Evolutionary conservation across 2,888 invertebrate genomes (phyloP), one percentile per base, ranked within the genome.

Genomic region (Torymus auratus): DNA sequence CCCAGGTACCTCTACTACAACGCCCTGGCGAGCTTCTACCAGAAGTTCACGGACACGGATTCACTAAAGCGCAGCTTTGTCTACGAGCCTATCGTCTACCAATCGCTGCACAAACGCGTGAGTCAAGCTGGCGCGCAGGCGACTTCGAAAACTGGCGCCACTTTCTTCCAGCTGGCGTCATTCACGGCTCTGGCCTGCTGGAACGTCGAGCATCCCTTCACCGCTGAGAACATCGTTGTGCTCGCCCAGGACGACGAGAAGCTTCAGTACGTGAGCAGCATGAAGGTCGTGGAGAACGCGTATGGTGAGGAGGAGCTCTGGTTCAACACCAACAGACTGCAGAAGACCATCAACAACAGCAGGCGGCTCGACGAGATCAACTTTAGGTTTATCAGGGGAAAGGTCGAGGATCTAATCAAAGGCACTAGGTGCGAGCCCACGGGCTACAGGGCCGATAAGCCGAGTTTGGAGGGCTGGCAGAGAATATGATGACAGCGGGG

Each of bases 111-210:
- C 69, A 88, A 88, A 73, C 88, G 90, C 41, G 84, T 84, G n/a
- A 91, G 90, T 80, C 90, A 90, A 79, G 90, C 91, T 13, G 91
- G 91, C 50, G 89, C 86, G n/a, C 90, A 91, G 75, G 91, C 91
- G 15, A 90, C 86, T 61, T 91, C 91, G 2, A 86, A 84, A 61
- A 85, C 86, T 14, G 91, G 91, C 13, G 87, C 90, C 62, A 85
- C 91, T 83, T 92, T 91, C 85, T 91, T 91, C 86, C 91, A 91
- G 79, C 88, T 91, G 58, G 90, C 89, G 73, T 86, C 89, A 80
- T 85, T 87, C 81, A 91, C 91, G 52, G 88, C 91, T 1, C 83
- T 92, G 23, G 91, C 90, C 41, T 91, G 91, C 82, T 91, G 91
- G 89, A 90, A 91, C 86, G 91, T 91, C 73, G 88, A 88, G 82